Evolutionary conservation across 2,113 vertebrate species (phyloP).

Genomic region (Brachyistius frenatus): DNA sequence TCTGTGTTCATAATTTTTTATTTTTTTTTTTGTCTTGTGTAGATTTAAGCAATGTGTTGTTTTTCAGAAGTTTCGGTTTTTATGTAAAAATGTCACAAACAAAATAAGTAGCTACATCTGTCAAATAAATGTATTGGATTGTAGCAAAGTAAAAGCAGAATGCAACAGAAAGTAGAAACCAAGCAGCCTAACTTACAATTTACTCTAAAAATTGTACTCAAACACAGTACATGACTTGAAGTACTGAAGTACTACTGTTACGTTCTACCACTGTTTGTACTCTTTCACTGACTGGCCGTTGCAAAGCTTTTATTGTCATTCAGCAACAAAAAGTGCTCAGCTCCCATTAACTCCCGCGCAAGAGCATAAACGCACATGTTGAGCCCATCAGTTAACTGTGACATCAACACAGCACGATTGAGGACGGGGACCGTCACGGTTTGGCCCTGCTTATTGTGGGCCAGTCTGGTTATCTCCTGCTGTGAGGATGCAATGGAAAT

Average conservation of each 20-base stretch:
- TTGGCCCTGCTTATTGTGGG: conserved; percentile 41
- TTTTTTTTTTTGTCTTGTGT: neutral
- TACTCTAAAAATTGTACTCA: neutral
- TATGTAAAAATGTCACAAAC: neutral
- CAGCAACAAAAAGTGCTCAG: neutral
- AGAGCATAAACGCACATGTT: conserved; percentile 18
- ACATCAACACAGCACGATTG: neutral
- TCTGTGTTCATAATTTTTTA: too few species aligned
- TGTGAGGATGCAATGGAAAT: conserved; percentile 50
- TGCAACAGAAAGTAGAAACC: neutral
- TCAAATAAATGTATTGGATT: neutral
- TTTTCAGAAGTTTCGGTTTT: neutral
- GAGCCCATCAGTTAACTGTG: conserved; percentile 12
- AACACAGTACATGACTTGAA: neutral
- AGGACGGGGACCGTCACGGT: conserved; percentile 10
- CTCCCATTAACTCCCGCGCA: conserved; percentile 2
- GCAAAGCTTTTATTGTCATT: conserved; percentile 8
- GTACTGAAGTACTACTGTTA: neutral
- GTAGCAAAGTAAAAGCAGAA: neutral
- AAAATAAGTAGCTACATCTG: neutral
- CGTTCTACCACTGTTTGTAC: neutral
- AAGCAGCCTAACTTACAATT: neutral
- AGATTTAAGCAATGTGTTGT: neutral
- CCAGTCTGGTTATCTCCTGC: conserved; percentile 50
- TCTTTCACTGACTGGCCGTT: neutral